Evolutionary conservation across 2,797 vertebrate genomes (phyloP), one percentile per base, ranked within the genome.

Genomic region (Gambelia wislizenii): DNA sequence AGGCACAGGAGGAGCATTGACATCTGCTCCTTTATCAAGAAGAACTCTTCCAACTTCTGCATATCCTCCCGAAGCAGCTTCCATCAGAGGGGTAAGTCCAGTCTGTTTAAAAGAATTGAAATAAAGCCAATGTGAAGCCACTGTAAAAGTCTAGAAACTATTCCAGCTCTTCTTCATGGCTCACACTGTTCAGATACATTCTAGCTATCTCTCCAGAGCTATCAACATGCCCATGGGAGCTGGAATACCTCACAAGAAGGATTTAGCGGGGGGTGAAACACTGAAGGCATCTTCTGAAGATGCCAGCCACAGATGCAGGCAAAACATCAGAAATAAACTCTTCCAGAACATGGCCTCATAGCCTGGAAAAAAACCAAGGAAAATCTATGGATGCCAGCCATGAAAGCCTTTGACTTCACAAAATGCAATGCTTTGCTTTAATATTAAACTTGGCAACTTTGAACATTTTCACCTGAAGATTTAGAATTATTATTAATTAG

Each of bases 1-100:
- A 96, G 99, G 99, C 93, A 99, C 99, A 72, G 99, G 99, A 44
- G 99, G 99, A 72, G 99, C 99, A 64, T 99, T 99, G 93, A 99
- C 99, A 95, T 99, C 99, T 0, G 99, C 99, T 89, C 99, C 99
- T 97, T 99, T 99, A 95, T 99, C 99, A 94, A 99, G 97, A 87
- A 99, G 98, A 95, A 99, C 99, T 92, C 99, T 97, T 90, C 99
- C 99, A 93, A 99, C 99, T 94, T 99, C 99, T 54, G 99, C 99
- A 92, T 99, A 99, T 82, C 99, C 99, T 93, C 99, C 99, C 20
- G 99, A 99, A 69, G 99, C 99, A 1, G 99, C 99, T 97, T 99
- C 99, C 99, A 99, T 99, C 91, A 99, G 97, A 84, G 99, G 99
- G 54, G 99, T 99, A 77, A 99, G 98, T 89, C 99, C 99, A 93